phyloP scores from a whole-genome alignment of 2,113 vertebrate species.

The Psittacus erithacus region DNA sequence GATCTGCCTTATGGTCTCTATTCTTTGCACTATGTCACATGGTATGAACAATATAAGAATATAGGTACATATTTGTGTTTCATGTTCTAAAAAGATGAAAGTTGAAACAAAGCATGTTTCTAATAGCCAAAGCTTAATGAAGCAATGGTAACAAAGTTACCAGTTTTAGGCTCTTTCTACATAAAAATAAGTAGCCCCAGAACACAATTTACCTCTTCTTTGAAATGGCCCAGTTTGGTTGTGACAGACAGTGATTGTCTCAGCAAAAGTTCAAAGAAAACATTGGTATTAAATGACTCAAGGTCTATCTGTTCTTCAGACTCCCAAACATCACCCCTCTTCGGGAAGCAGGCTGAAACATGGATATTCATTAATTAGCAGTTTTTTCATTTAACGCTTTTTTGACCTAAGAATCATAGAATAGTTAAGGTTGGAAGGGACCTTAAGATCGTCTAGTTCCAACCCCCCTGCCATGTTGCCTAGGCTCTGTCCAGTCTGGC shows the following conservation, averaged over 20 bases:
- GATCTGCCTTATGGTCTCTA: background rate
- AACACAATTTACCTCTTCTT: constrained; percentile 78
- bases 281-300: constrained; percentile 84
- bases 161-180: background rate
- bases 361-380: background rate
- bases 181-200: background rate
- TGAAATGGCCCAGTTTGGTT: constrained; percentile 78
- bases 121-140: background rate
- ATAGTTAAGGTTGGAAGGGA: background rate
- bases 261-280: constrained; percentile 85
- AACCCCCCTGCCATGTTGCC: background rate
- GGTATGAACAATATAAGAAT: background rate
- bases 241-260: constrained; percentile 86
- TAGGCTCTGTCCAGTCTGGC: background rate
- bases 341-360: background rate
- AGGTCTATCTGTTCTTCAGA: constrained; percentile 85
- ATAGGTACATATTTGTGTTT: background rate
- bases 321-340: constrained; percentile 76
- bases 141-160: accelerated
- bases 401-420: background rate
- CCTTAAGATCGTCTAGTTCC: background rate
- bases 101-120: background rate
- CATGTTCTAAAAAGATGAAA: background rate
- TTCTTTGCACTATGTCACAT: background rate
- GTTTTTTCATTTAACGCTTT: background rate